A percentile compares a stretch with the other conserved stretches of the same genome.
These are phyloP conservation scores for Synanthedon tipuliformis DNA, from an alignment of 2,888 invertebrate genomes.

Conservation along the genomic window DNA sequence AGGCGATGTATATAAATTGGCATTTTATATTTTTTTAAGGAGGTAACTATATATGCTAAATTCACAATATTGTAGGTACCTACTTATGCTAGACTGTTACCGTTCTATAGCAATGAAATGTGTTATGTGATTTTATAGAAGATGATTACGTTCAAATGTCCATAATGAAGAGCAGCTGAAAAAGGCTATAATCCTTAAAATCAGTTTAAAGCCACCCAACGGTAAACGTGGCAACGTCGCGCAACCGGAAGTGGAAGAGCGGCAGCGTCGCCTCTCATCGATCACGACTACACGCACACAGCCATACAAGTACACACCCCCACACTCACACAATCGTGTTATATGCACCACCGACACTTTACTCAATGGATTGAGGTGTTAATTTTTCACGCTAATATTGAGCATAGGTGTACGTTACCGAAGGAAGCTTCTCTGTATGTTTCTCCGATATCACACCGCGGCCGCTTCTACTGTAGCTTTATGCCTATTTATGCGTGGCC, in stretches of 20 bases:
- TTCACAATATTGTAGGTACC: too few species aligned
- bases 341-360: neutral
- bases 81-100: too few species aligned
- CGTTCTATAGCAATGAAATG: too few species aligned
- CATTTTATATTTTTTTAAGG: too few species aligned
- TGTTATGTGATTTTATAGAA: too few species aligned
- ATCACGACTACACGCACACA: constrained; percentile 15
- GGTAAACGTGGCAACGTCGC: constrained; percentile 43
- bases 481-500: too few species aligned
- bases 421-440: too few species aligned
- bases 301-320: constrained; percentile 7
- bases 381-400: neutral
- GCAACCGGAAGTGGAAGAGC: constrained; percentile 76
- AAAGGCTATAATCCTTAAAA: constrained; percentile 29
- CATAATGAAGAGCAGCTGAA: constrained; percentile 7
- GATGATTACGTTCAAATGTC: neutral
- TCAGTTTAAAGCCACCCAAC: constrained; percentile 31
- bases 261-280: constrained; percentile 75
- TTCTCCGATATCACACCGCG: too few species aligned
- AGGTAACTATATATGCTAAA: too few species aligned
- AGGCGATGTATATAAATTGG: too few species aligned
- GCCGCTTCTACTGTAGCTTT: too few species aligned
- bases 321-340: constrained; percentile 10
- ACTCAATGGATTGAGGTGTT: constrained; percentile 21
- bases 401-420: too few species aligned